A percentile compares a stretch with the other conserved stretches of the same genome.
Conservation (phyloP, 2,113 vertebrate genomes). For the Nibea coibor region DNA sequence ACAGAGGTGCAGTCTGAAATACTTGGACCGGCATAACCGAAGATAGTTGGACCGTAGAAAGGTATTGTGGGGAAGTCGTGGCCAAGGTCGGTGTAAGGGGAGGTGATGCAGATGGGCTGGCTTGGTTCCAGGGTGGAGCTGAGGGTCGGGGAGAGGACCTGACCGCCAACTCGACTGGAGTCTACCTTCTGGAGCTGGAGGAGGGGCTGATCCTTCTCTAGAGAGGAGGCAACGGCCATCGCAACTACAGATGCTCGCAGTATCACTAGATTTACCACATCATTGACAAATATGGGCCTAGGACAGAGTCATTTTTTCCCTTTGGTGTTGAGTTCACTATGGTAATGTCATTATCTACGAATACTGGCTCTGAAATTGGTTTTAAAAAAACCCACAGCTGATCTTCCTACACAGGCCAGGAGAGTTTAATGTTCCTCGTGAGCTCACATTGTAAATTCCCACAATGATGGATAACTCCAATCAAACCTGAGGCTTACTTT, state of each 20-base stretch:
- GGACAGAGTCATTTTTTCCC: background rate
- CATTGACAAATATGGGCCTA: background rate
- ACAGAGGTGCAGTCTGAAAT: constrained; percentile 79
- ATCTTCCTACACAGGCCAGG: constrained; percentile 5
- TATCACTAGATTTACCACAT: constrained; percentile 38
- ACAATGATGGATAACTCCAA: background rate
- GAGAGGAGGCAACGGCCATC: constrained; percentile 76
- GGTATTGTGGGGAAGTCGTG: constrained; percentile 89
- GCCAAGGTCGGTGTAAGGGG: constrained; percentile 88
- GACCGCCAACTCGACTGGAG: constrained; percentile 82
- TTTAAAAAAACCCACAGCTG: background rate
- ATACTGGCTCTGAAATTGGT: too few relatives aligned
- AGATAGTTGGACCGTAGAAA: constrained; percentile 89
- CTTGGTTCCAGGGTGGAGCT: constrained; percentile 82
- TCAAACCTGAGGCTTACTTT: background rate
- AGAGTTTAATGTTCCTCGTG: background rate
- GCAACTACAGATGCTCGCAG: constrained; percentile 1
- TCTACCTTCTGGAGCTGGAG: constrained; percentile 85
- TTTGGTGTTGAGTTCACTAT: background rate
- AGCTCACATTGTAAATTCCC: constrained; percentile 40
- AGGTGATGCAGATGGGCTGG: constrained; percentile 89
- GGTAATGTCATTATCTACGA: constrained; percentile 13
- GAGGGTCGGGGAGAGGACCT: constrained; percentile 84
- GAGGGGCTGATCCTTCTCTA: constrained; percentile 68
- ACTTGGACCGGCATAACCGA: constrained; percentile 84